Base-by-base conservation (phyloP, 2,888 invertebrate genomes). In the Parochlus steinenii region DNA sequence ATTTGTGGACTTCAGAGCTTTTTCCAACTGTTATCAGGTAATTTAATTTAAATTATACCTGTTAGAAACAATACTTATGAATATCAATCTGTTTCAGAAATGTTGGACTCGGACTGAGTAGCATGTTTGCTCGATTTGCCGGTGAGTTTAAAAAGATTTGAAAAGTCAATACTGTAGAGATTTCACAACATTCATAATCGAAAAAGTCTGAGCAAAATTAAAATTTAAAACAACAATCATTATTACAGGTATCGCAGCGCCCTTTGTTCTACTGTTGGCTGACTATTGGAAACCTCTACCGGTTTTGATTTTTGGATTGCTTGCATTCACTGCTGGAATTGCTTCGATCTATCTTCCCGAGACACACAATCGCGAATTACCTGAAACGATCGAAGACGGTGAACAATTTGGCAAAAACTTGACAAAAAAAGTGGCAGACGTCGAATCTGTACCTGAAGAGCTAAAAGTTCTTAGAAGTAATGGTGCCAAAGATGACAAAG, bases 61-160 rank as follows among this genome's bases (percentile, higher is more conserved):
- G 2, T 79, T 82, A 1, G 85, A 85, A 55, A 53, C 85, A 11
- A 83, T 81, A 52, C 85, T 85, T 0, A 85, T 85, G 0, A 74
- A 80, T 5, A 71, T 82, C 1, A n/a, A n/a, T n/a, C n/a, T n/a
- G n/a, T n/a, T n/a, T n/a, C n/a, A 66, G 90, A 33, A 90, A 85
- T 52, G 76, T 83, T 24, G 89, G 83, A 0, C 74, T 90, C 35
- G 90, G 90, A 2, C 67, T 81, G 7, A 73, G 85, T 17, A 89
- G 87, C 0, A 85, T 86, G 64, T 76, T 78, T 39, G 89, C 89
- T 1, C 68, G 90, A 46, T 63, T 89, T 41, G 89, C 89, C 16
- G n/a, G n/a, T n/a, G n/a, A n/a, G n/a, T n/a, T n/a, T n/a, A n/a
- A n/a, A n/a, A n/a, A n/a, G n/a, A n/a, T n/a, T n/a, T n/a, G n/a